phyloP scores from a whole-genome alignment of 2,113 vertebrate species.

The Philantomba maxwellii region DNA sequence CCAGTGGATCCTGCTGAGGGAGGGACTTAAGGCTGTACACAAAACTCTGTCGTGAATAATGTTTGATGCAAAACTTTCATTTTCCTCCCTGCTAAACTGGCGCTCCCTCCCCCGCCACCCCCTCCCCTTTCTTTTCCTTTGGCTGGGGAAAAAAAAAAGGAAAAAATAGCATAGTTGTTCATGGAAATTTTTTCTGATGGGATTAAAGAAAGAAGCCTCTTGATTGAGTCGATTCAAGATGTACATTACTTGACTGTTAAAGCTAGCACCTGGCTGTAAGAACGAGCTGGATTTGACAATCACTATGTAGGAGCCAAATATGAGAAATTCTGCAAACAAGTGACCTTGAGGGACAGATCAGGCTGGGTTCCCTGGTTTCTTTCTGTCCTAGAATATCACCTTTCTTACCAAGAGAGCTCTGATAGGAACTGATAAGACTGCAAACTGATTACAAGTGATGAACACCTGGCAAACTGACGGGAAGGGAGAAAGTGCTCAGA shows the following conservation, averaged over 20 bases:
- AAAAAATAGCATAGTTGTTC: conserved; percentile 49
- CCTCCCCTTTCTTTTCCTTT: neutral
- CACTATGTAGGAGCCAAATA: conserved; percentile 14
- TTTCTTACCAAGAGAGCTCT: conserved; percentile 59
- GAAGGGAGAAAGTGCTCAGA: conserved; percentile 28
- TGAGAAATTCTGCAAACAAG: conserved; percentile 46
- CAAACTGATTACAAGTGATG: conserved; percentile 60
- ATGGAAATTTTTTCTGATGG: conserved; percentile 48
- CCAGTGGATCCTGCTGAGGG: neutral
- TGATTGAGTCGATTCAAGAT: conserved; percentile 56
- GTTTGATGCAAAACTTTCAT: conserved; percentile 68
- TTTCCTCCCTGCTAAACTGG: neutral
- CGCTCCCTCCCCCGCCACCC: conserved; percentile 8
- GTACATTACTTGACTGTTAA: conserved; percentile 45
- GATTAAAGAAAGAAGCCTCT: conserved; percentile 34
- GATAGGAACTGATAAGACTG: conserved; percentile 56
- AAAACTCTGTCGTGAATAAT: conserved; percentile 46
- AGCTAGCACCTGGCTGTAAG: conserved; percentile 23
- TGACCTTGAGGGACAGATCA: conserved; percentile 73
- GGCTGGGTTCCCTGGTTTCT: conserved; percentile 43
- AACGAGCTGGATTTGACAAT: conserved; percentile 59
- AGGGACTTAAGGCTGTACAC: conserved; percentile 33
- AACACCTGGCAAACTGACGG: conserved; percentile 33
- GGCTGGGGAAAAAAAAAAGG: neutral
- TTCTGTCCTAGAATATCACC: conserved; percentile 67